Base-by-base conservation (phyloP, 2,797 vertebrate species). In the Labeo calbasu region DNA sequence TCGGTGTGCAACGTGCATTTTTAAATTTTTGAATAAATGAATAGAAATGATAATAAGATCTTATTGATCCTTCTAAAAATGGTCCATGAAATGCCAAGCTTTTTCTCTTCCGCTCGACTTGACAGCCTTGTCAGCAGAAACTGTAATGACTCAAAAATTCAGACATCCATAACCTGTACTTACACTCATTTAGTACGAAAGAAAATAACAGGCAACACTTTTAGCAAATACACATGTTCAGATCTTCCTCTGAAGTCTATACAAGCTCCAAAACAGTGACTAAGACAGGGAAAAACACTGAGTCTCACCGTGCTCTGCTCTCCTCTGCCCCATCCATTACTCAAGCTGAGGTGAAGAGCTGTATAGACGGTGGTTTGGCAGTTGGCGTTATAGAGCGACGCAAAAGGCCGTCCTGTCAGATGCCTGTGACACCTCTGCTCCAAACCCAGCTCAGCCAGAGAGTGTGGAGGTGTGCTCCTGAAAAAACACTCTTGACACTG, bases 401-500 rank as follows among this genome's bases (percentile, higher is more conserved):
- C 92, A 12, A 94, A 94, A 21, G 89, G 51, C 81, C 80, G 91
- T 84, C 94, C 94, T 17, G 87, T 86, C 0, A 91, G 91, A 87
- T 90, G 88, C 28, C 51, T 83, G 92, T 95, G 93, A 91, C 95
- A 96, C 79, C 73, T 85, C 46, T 86, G 90, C 82, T 46, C 89
- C 88, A 94, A 92, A 83, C 72, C 89, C 9, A 70, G 63, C 71
- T 88, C 70, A 23, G 81, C 85, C 77, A 82, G 82, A 84, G 89
- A 90, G 87, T 0, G 86, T 77, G 93, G 94, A 81, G 88, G 93
- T 14, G 84, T 92, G 91, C 90, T 91, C 89, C 81, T 92, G 91
- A 94, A 93, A 91, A 95, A 96, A 89, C 91, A 93, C 83, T 88
- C 89, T 81, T 89, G 84, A 88, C 95, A 96, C 79, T 79, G 87